Percentiles rank a stretch among this genome's conserved stretches.
These are phyloP conservation scores for Holacanthella duospinosa DNA, from an alignment of 2,888 invertebrate genomes.

Conservation along the genomic window DNA sequence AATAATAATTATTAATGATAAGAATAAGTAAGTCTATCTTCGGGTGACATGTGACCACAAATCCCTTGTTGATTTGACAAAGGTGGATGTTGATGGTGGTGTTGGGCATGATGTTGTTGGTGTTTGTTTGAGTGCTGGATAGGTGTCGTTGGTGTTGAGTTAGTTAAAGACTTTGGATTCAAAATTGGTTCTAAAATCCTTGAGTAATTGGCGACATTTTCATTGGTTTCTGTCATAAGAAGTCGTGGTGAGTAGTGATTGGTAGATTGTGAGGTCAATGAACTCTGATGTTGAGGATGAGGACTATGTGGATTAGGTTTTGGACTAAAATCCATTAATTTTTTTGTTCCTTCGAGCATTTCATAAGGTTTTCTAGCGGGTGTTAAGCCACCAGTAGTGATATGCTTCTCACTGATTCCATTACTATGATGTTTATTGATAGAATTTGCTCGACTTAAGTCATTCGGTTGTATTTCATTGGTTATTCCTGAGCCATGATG, in stretches of 20 bases:
- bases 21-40: slow-evolving; percentile 33
- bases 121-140: neutral
- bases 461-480: neutral
- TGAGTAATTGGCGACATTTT: slow-evolving; percentile 35
- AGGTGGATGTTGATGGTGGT: neutral
- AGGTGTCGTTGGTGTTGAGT: slow-evolving; percentile 6
- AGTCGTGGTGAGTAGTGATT: slow-evolving; percentile 29
- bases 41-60: slow-evolving; percentile 23
- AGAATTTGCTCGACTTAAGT: neutral
- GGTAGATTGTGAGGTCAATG: slow-evolving; percentile 2
- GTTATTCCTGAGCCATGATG: neutral
- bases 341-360: slow-evolving; percentile 27
- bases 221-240: no score
- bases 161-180: slow-evolving; percentile 26
- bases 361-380: slow-evolving; percentile 33
- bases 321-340: slow-evolving; percentile 30
- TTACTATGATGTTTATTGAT: neutral
- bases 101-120: slow-evolving; percentile 10
- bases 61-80: neutral
- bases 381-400: neutral
- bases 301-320: slow-evolving; percentile 5
- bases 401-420: slow-evolving; percentile 3
- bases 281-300: slow-evolving; percentile 5
- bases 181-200: slow-evolving; percentile 34
- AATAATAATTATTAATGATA: slow-evolving; percentile 25